phyloP scores from a whole-genome alignment of 2,113 vertebrate genomes.

The Furnarius figulus region DNA sequence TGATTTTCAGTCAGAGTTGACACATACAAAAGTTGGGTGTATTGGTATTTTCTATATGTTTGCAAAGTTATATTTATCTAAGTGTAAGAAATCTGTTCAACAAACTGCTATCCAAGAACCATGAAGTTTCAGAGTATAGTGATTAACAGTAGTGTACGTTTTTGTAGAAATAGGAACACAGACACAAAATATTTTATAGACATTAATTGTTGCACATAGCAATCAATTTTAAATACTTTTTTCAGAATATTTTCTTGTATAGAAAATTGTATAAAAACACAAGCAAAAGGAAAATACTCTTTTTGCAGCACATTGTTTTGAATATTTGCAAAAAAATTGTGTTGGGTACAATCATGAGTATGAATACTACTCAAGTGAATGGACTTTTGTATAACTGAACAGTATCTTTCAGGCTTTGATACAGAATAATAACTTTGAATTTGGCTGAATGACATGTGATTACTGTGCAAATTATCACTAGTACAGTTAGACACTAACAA shows the following conservation, averaged over 20 bases:
- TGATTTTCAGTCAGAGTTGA: neutral
- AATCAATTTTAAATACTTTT: neutral
- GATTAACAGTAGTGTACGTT: neutral
- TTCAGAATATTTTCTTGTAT: neutral
- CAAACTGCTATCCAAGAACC: neutral
- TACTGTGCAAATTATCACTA: neutral
- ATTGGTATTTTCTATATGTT: neutral
- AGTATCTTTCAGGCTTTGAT: neutral
- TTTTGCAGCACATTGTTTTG: neutral
- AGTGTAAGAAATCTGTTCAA: neutral
- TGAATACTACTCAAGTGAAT: neutral
- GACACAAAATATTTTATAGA: neutral
- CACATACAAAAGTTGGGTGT: neutral
- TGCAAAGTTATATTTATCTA: neutral
- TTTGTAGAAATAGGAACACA: neutral
- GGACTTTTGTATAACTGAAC: neutral
- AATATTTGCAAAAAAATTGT: neutral
- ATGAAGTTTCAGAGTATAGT: neutral
- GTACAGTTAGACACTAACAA: neutral
- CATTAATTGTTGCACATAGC: neutral
- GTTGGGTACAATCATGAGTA: neutral
- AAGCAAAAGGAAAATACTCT: neutral
- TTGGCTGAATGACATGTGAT: neutral
- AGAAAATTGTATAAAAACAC: neutral
- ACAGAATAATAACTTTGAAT: neutral